Percentiles rank a stretch among this genome's conserved stretches.
Evolutionary conservation across 2,888 invertebrate species (phyloP).

Genomic region (Brenthis ino): DNA sequence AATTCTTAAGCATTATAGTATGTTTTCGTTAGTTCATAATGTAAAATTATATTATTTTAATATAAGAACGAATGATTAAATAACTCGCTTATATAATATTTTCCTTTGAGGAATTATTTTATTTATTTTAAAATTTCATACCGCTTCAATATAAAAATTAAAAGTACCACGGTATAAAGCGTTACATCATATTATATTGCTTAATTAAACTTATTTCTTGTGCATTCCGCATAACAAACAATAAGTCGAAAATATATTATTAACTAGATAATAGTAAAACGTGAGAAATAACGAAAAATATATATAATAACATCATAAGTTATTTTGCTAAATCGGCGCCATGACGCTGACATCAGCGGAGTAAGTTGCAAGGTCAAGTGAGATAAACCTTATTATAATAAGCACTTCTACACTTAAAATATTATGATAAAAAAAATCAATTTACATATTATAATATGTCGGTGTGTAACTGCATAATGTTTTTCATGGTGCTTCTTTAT

Average conservation of each 20-base stretch:
- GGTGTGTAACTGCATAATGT: not conserved
- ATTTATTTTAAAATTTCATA: no score
- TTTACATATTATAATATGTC: not conserved
- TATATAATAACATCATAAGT: slow-evolving; percentile 20
- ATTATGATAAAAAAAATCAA: not conserved
- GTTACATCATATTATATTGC: no score
- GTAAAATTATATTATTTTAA: slow-evolving; percentile 6
- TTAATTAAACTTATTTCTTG: no score
- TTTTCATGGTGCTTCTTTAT: not conserved
- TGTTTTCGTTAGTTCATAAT: slow-evolving; percentile 5
- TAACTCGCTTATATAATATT: no score
- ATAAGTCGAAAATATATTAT: no score
- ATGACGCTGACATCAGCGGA: slow-evolving; percentile 35
- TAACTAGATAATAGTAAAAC: slow-evolving; percentile 1
- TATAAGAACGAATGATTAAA: not conserved
- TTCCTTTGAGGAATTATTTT: no score
- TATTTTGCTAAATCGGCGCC: slow-evolving; percentile 5
- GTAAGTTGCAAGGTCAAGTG: slow-evolving; percentile 32
- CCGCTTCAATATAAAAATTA: no score
- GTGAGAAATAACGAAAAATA: slow-evolving; percentile 31
- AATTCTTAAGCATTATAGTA: slow-evolving; percentile 62
- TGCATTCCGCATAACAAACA: no score
- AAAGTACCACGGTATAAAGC: no score
- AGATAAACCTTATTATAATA: not conserved
- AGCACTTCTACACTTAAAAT: not conserved